phyloP scores from a whole-genome alignment of 2,113 vertebrate genomes.

The Heteronetta atricapilla region DNA sequence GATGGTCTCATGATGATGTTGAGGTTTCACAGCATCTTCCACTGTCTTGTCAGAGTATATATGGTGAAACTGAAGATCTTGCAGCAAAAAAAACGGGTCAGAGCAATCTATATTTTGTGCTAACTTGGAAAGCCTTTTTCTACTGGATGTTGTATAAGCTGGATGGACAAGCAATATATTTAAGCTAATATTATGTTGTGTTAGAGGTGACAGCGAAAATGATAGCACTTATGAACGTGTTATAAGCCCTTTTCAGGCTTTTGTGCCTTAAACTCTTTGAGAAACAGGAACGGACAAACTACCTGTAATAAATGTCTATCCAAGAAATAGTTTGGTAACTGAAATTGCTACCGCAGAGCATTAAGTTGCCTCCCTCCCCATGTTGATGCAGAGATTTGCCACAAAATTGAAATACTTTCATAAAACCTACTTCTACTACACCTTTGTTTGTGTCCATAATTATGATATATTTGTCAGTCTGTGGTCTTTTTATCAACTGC shows the following conservation, averaged over 20 bases:
- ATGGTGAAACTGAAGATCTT: constrained; percentile 6
- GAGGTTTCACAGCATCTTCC: constrained; percentile 33
- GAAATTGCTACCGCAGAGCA: constrained; percentile 8
- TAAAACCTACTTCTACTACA: constrained; percentile 40
- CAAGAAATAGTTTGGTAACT: constrained; percentile 24
- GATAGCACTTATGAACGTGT: constrained; percentile 37
- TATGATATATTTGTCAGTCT: neutral
- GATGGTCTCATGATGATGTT: neutral
- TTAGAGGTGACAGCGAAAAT: constrained; percentile 27
- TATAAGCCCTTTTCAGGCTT: constrained; percentile 61
- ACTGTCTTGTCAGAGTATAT: neutral
- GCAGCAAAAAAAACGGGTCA: constrained; percentile 35
- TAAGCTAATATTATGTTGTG: constrained; percentile 18
- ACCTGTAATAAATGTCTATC: constrained; percentile 55
- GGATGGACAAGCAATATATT: constrained; percentile 49
- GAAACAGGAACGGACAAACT: constrained; percentile 43
- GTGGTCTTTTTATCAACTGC: neutral
- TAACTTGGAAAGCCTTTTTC: neutral
- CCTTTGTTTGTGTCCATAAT: constrained; percentile 42
- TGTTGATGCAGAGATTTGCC: constrained; percentile 39
- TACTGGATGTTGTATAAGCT: constrained; percentile 22
- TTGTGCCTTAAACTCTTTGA: constrained; percentile 60
- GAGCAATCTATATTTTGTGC: constrained; percentile 15
- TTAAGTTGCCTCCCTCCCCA: constrained; percentile 17
- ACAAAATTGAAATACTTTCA: constrained; percentile 36